A percentile compares a stretch with the other conserved stretches of the same genome.
Conservation (phyloP, 2,888 invertebrate species). For the Drosophila helvetica region DNA sequence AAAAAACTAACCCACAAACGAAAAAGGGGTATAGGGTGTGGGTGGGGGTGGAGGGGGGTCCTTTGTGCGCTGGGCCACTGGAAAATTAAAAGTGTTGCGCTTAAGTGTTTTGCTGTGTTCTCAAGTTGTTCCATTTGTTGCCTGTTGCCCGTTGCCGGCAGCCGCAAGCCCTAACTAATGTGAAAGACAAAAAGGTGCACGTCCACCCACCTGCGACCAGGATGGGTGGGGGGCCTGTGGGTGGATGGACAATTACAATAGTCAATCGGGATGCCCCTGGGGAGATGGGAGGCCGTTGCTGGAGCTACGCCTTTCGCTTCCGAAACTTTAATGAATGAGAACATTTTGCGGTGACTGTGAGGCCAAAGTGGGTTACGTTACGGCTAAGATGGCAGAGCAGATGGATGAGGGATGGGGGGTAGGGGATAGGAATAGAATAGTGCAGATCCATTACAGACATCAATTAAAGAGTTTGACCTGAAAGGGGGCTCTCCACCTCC, state of each 20-base stretch:
- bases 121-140: conserved; percentile 33
- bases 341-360: conserved; percentile 50
- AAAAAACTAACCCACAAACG: conserved; percentile 17
- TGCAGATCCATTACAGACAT: conserved; percentile 19
- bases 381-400: background rate
- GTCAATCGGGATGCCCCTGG: conserved; percentile 58
- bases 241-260: conserved; percentile 38
- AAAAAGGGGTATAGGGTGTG: conserved; percentile 25
- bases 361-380: conserved; percentile 11
- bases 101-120: conserved; percentile 77
- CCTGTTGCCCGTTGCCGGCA: conserved; percentile 11
- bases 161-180: conserved; percentile 71
- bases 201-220: background rate
- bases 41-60: background rate
- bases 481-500: background rate
- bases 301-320: conserved; percentile 2
- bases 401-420: background rate
- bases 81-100: conserved; percentile 75
- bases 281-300: conserved; percentile 4
- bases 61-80: conserved; percentile 29
- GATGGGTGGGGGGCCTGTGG: background rate
- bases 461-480: conserved; percentile 22
- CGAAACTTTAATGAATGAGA: conserved; percentile 42
- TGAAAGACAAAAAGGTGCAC: conserved; percentile 61
- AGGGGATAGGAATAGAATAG: background rate